These are phyloP conservation scores for Lamellibrachia columna DNA, from an alignment of 2,888 invertebrate species.

Conservation along the genomic window DNA sequence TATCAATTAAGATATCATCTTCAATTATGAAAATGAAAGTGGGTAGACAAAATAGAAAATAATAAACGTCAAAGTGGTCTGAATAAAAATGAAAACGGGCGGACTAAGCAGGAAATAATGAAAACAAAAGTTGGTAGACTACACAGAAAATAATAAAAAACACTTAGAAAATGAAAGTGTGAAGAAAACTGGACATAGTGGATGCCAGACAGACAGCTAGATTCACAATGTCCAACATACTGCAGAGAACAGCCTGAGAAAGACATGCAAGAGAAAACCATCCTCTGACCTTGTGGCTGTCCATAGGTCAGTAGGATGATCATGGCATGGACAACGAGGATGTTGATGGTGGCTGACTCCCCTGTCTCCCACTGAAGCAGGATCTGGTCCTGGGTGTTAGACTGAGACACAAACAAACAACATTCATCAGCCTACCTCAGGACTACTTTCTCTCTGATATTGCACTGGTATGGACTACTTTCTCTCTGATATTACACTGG, in stretches of 20 bases:
- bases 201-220: not conserved
- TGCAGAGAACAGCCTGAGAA: too few species aligned
- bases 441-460: too few species aligned
- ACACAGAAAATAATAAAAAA: too few species aligned
- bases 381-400: constrained; percentile 80
- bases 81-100: too few species aligned
- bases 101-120: too few species aligned
- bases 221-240: not conserved
- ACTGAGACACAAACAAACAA: constrained; percentile 69
- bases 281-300: constrained; percentile 56
- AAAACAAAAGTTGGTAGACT: too few species aligned
- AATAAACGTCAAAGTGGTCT: too few species aligned
- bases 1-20: not conserved
- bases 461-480: too few species aligned
- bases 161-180: too few species aligned
- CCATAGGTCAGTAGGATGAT: constrained; percentile 79
- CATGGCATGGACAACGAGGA: constrained; percentile 84
- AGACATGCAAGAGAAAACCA: not conserved
- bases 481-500: too few species aligned
- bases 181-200: too few species aligned
- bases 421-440: not conserved
- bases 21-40: not conserved
- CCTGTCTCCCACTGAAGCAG: constrained; percentile 81
- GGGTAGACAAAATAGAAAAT: not conserved
- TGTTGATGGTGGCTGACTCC: constrained; percentile 79